A percentile compares a stretch with the other conserved stretches of the same genome.
Evolutionary conservation across 2,888 invertebrate species (phyloP).

Genomic region (Stratiomys singularior): DNA sequence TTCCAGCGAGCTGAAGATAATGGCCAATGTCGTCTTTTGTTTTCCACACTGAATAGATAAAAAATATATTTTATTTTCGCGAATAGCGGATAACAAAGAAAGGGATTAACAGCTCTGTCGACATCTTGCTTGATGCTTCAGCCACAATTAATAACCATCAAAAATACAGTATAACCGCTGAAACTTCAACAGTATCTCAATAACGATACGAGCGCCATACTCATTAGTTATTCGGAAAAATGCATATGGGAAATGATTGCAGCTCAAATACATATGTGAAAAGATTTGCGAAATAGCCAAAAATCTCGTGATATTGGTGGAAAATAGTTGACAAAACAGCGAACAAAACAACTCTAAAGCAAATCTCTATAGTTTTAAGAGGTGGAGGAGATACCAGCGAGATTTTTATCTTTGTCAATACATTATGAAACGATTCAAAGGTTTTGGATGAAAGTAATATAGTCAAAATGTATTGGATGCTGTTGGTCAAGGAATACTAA

Average conservation of each 20-base stretch:
- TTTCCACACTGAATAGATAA: no score
- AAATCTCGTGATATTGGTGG: background rate
- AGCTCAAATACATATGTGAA: background rate
- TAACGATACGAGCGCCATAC: background rate
- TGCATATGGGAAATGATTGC: constrained; percentile 21
- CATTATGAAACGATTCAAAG: constrained; percentile 31
- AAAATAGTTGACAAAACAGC: background rate
- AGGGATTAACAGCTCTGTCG: no score
- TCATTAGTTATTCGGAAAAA: constrained; percentile 23
- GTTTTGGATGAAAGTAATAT: constrained; percentile 22
- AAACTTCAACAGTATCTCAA: no score
- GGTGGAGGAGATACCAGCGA: background rate
- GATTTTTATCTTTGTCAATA: constrained; percentile 26
- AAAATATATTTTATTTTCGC: no score
- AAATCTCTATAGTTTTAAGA: background rate
- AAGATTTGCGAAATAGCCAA: constrained; percentile 14
- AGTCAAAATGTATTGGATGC: constrained; percentile 10
- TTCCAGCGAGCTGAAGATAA: no score
- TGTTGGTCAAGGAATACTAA: background rate
- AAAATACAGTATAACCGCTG: no score
- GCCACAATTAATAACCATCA: no score
- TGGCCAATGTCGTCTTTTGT: no score
- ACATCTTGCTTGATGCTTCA: no score
- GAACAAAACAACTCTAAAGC: background rate
- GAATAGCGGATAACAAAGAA: no score